A percentile compares a stretch with the other conserved stretches of the same genome.
These are phyloP conservation scores for Polydrusus cervinus DNA, from an alignment of 2,888 invertebrate genomes.

Conservation along the genomic window DNA sequence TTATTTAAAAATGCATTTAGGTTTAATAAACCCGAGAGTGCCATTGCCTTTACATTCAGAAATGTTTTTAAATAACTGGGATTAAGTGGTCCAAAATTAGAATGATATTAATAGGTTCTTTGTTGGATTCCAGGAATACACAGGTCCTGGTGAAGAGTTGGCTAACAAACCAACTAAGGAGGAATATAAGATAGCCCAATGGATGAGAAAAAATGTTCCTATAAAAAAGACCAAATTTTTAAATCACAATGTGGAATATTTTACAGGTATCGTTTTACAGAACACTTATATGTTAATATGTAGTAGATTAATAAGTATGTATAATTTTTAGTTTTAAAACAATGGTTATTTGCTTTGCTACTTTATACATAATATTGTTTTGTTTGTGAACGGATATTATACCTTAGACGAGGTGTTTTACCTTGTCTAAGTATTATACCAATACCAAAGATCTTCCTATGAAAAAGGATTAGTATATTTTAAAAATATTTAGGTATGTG, in stretches of 20 bases:
- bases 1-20: background rate
- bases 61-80: background rate
- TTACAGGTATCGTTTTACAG: conserved; percentile 79
- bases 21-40: background rate
- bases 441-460: no score
- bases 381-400: no score
- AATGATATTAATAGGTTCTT: conserved; percentile 49
- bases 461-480: no score
- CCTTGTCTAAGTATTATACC: no score
- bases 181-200: conserved; percentile 94
- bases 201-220: conserved; percentile 94
- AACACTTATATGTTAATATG: background rate
- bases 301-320: no score
- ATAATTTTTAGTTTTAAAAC: no score
- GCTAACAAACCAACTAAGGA: conserved; percentile 89
- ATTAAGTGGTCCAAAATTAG: conserved; percentile 37
- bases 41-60: conserved; percentile 1
- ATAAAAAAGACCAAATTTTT: conserved; percentile 97
- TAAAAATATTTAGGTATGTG: background rate
- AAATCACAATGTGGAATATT: conserved; percentile 97
- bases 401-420: no score
- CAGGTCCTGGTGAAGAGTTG: conserved; percentile 71
- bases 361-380: no score
- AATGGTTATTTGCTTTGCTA: no score
- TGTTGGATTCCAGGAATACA: conserved; percentile 69